Percentiles rank a stretch among this genome's conserved stretches.
These are phyloP conservation scores for Callipepla californica DNA, from an alignment of 2,113 vertebrate genomes.

Conservation along the genomic window DNA sequence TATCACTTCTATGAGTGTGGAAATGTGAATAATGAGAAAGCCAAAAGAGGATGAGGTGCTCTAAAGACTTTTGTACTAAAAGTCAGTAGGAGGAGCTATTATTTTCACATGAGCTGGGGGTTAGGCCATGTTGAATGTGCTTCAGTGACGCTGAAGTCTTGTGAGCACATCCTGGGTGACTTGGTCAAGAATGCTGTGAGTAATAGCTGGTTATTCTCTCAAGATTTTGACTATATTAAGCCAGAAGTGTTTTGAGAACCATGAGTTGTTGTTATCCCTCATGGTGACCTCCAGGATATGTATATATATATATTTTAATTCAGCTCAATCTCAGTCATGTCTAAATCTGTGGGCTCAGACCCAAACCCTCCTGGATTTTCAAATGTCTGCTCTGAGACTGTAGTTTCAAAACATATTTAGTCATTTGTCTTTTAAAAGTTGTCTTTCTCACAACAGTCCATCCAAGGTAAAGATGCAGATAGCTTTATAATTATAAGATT, in stretches of 20 bases:
- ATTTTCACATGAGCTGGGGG: not conserved
- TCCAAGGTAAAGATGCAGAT: not conserved
- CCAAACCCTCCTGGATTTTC: not conserved
- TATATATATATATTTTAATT: not conserved
- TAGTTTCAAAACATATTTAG: not conserved
- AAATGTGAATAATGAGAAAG: not conserved
- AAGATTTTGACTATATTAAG: not conserved
- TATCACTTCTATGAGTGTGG: not conserved
- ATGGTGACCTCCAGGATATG: not conserved
- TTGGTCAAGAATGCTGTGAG: not conserved
- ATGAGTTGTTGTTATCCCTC: not conserved
- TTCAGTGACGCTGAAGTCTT: not conserved
- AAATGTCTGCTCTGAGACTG: not conserved
- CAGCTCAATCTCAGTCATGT: not conserved
- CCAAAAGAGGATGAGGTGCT: not conserved
- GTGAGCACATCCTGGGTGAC: not conserved
- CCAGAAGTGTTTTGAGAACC: not conserved
- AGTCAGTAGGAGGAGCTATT: not conserved
- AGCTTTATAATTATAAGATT: slow-evolving; percentile 2
- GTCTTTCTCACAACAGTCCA: not conserved
- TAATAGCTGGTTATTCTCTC: not conserved
- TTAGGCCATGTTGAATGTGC: not conserved
- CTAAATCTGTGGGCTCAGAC: not conserved
- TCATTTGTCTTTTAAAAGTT: not conserved
- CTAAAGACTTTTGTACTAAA: not conserved